phyloP scores from a whole-genome alignment of 23 tunicate genomes.

The Halocynthia aurantium region DNA sequence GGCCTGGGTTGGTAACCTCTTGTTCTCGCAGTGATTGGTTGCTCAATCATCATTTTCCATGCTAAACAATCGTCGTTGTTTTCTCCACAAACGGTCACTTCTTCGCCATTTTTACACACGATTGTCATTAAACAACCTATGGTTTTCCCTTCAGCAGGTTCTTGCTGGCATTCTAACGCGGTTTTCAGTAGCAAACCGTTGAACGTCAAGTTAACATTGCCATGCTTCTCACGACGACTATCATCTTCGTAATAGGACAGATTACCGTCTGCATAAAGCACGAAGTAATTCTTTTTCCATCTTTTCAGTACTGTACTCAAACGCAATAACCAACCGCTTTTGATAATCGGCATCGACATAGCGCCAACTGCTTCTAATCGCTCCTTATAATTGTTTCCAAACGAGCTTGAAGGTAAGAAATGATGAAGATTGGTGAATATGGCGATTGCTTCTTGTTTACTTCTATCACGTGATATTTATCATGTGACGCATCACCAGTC shows the following conservation, averaged over 20 bases:
- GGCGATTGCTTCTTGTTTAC: too few relatives aligned
- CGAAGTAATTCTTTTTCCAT: constrained; percentile 81
- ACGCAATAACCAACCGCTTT: constrained; percentile 52
- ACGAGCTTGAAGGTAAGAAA: too few relatives aligned
- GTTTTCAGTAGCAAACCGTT: constrained; percentile 51
- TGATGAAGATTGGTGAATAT: too few relatives aligned
- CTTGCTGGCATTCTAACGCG: constrained; percentile 68
- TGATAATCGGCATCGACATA: constrained; percentile 34
- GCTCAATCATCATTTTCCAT: constrained; percentile 80
- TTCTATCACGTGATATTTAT: too few relatives aligned
- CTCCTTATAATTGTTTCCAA: too few relatives aligned
- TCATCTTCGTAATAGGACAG: constrained; percentile 65
- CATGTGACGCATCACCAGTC: too few relatives aligned
- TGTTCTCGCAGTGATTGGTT: constrained; percentile 32
- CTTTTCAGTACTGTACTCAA: constrained; percentile 54
- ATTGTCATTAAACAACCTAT: constrained; percentile 64
- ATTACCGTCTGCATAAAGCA: constrained; percentile 71
- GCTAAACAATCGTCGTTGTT: constrained; percentile 68
- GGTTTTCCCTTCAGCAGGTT: constrained; percentile 56
- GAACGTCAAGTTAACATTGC: constrained; percentile 44
- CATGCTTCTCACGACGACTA: constrained; percentile 40
- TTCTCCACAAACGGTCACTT: constrained; percentile 38
- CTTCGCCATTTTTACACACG: constrained; percentile 19
- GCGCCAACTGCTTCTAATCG: too few relatives aligned
- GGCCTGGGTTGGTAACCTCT: constrained; percentile 24